phyloP scores from a whole-genome alignment of 2,797 vertebrate species.

The Myripristis jacobus region DNA sequence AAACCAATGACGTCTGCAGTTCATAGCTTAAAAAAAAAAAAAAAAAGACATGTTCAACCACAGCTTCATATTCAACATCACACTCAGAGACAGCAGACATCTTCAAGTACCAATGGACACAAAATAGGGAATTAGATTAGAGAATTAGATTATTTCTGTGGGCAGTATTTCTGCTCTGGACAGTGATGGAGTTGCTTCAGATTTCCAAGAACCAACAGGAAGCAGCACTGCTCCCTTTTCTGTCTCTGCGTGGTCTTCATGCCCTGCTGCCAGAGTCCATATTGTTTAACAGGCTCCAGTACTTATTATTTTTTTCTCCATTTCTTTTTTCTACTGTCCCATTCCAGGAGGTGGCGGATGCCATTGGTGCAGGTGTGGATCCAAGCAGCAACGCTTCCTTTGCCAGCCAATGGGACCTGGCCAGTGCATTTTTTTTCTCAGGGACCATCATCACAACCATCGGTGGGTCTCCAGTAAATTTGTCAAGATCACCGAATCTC shows the following conservation, averaged over 20 bases:
- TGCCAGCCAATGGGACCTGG: constrained; percentile 88
- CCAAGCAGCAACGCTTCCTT: constrained; percentile 79
- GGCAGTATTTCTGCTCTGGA: constrained; percentile 34
- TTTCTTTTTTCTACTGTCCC: constrained; percentile 10
- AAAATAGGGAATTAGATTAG: constrained; percentile 42
- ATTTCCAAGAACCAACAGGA: neutral
- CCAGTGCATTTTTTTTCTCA: constrained; percentile 93
- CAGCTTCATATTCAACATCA: constrained; percentile 29
- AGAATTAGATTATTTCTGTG: constrained; percentile 41
- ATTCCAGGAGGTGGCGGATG: constrained; percentile 84
- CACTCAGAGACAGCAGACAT: constrained; percentile 33
- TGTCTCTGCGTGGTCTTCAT: constrained; percentile 6
- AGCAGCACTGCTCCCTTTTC: neutral
- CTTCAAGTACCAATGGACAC: constrained; percentile 22
- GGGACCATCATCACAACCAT: constrained; percentile 96
- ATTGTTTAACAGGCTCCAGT: neutral
- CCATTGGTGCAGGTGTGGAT: constrained; percentile 85
- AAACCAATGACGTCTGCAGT: constrained; percentile 17
- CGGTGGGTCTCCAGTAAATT: constrained; percentile 75
- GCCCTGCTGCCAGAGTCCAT: neutral
- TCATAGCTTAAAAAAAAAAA: too few species aligned
- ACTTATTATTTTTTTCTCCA: neutral
- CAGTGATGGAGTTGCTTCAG: constrained; percentile 24
- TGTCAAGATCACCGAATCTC: neutral
- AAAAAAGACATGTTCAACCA: constrained; percentile 5